Evolutionary conservation across 2,797 vertebrate genomes (phyloP), one percentile per base, ranked within the genome.

Genomic region (Taeniopygia guttata): DNA sequence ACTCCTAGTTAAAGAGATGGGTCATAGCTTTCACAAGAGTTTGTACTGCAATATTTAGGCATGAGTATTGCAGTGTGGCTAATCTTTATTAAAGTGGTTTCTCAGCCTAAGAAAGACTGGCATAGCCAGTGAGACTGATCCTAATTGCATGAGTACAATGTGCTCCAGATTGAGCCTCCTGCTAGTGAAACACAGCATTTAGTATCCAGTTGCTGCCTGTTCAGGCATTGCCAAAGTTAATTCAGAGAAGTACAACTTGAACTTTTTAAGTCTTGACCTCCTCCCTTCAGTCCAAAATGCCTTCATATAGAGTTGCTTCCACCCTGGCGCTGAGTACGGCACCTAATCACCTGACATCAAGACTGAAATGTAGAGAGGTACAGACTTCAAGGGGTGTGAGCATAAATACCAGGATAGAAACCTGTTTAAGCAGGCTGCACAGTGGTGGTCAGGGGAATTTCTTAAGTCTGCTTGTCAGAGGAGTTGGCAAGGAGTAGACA

Each of bases 261-360:
- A 76, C 58, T 60, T 93, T 77, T 87, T 49, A 91, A 96, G 63
- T 62, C 64, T 84, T 79, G 45, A 45, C 77, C 88, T 93, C 30
- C 18, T 94, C 40, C 48, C 26, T 83, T 84, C 70, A 54, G 49
- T 62, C 78, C 66, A 60, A 38, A 94, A 49, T 42, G 75, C 51
- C 67, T 52, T 81, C 67, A 73, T 2, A 10, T 16, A 86, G 75
- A 75, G 26, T 26, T 79, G 51, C 60, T 88, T 87, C 34, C 27
- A 68, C 26, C 22, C 52, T 46, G 36, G 70, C 0, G 0, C 45
- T 64, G 58, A 84, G 64, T 27, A 54, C 5, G 12, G 32, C n/a
- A 36, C 42, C 76, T 95, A 90, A 94, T 87, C 63, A 43, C 72
- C 49, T 46, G 58, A 89, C 68, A 89, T 72, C 64, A 55, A 26